phyloP scores from a whole-genome alignment of 2,888 invertebrate genomes.

The Drosophila borborema region DNA sequence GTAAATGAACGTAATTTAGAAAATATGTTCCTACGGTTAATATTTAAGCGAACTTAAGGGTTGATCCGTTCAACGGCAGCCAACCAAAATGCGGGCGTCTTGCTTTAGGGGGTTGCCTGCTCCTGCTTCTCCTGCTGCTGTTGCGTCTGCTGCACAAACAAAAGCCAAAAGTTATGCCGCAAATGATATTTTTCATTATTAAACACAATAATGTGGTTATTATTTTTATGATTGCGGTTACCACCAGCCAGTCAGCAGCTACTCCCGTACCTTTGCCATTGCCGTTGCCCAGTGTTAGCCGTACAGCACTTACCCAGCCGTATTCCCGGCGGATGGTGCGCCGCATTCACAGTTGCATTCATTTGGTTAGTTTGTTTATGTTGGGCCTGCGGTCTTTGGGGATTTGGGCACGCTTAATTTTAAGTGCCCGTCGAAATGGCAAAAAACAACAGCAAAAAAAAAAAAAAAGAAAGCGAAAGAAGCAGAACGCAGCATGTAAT shows the following conservation, averaged over 20 bases:
- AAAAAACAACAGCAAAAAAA: conserved; percentile 31
- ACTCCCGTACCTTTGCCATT: conserved; percentile 15
- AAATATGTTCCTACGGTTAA: conserved; percentile 73
- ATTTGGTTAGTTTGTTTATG: conserved; percentile 81
- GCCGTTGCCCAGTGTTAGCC: conserved; percentile 20
- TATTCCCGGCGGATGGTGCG: conserved; percentile 61
- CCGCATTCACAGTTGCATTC: conserved; percentile 66
- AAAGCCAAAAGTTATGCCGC: conserved; percentile 79
- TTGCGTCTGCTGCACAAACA: conserved; percentile 56
- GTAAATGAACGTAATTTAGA: conserved; percentile 76
- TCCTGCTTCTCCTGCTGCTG: conserved; percentile 8
- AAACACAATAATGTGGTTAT: conserved; percentile 82
- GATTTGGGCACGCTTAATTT: conserved; percentile 83
- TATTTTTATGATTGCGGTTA: conserved; percentile 81
- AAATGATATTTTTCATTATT: conserved; percentile 82
- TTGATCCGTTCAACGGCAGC: conserved; percentile 57
- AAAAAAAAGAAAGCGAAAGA: conserved; percentile 17
- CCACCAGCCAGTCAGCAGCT: conserved; percentile 39
- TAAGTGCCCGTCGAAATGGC: conserved; percentile 82
- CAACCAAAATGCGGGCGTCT: conserved; percentile 74
- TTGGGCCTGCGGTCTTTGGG: conserved; percentile 79
- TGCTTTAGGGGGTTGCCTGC: conserved; percentile 30
- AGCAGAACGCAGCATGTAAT: conserved; percentile 62
- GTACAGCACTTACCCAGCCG: conserved; percentile 14
- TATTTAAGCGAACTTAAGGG: conserved; percentile 78